Evolutionary conservation across 1,140 invertebrate species (phyloP), one percentile per base, ranked within the genome.

Genomic region (Zaprionus tsacasi): DNA sequence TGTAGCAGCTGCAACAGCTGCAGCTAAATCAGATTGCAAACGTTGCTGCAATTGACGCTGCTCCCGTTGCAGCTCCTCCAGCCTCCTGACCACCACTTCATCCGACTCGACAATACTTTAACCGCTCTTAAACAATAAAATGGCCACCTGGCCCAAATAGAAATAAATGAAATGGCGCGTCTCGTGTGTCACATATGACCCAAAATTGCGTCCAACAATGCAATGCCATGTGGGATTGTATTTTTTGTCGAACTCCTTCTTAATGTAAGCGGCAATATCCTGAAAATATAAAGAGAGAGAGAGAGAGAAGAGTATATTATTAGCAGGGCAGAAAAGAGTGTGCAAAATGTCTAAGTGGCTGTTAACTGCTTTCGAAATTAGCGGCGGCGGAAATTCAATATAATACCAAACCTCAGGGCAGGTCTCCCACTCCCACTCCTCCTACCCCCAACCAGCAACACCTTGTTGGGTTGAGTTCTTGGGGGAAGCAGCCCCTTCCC

Each of bases 221-320:
- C 97, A 98, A 93, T 98, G 98, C 98, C 98, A 99, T 85, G 98
- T 99, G n/a, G 98, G 98, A 93, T 98, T 98, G 95, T 98, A 99
- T 93, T 99, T 99, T 94, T 99, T 99, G 95, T 99, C 98, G 92
- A 99, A 99, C 93, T 99, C 98, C 93, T 99, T 99, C 94, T 99
- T 99, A 93, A 99, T 99, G 93, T 96, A 99, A 43, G 98, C 98
- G 25, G 98, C 98, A 92, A 99, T 99, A 93, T 99, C 98, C 96
- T 97, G 70, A 43, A 66, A 13, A 11, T 12, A n/a, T n/a, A n/a
- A n/a, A n/a, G n/a, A n/a, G 67, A 8, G 8, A 55, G 2, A 35
- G 1, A 38, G 3, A 38, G n/a, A 57, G 52, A n/a, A 64, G 10
- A 48, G 52, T 15, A 38, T 59, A 36, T 69, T 48, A 63, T 57